phyloP scores from a whole-genome alignment of 1,140 invertebrate genomes.

The Drosophila kohkoa region DNA sequence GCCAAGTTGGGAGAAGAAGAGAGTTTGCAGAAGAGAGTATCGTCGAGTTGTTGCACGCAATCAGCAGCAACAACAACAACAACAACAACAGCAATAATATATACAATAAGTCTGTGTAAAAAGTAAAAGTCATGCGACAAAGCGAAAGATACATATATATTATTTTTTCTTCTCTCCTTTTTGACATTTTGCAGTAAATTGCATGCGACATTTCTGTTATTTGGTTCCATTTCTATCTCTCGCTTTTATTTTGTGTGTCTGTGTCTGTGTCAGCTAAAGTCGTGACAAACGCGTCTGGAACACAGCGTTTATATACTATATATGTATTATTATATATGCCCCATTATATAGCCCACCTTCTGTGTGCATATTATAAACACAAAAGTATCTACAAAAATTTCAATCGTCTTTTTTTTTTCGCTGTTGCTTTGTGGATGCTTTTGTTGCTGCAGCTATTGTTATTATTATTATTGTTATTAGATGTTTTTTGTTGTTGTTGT shows the following conservation, averaged over 20 bases:
- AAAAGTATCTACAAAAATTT: conserved; percentile 14
- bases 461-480: background rate
- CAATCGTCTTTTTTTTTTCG: conserved; percentile 4
- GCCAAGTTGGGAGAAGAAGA: conserved; percentile 24
- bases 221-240: conserved; percentile 13
- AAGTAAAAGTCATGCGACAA: conserved; percentile 77
- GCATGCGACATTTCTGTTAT: conserved; percentile 65
- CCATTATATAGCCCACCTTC: conserved; percentile 30
- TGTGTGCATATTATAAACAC: conserved; percentile 12
- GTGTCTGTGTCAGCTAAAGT: conserved; percentile 61
- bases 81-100: conserved; percentile 25
- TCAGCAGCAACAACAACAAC: conserved; percentile 29
- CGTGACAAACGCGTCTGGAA: conserved; percentile 73
- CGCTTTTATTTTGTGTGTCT: conserved; percentile 48
- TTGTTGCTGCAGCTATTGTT: conserved; percentile 12
- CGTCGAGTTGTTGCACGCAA: conserved; percentile 69
- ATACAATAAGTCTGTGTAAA: conserved; percentile 40
- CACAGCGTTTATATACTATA: conserved; percentile 27
- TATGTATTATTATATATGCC: conserved; percentile 9
- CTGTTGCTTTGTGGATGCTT: conserved; percentile 22
- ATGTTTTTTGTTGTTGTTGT: conserved; percentile 2
- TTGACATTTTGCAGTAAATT: conserved; percentile 71
- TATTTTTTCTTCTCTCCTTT: conserved; percentile 5
- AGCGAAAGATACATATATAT: conserved; percentile 11
- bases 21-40: conserved; percentile 5